A percentile compares a stretch with the other conserved stretches of the same genome.
These are phyloP conservation scores for Epistrophella euchroma DNA, from an alignment of 2,888 invertebrate genomes.

Conservation along the genomic window DNA sequence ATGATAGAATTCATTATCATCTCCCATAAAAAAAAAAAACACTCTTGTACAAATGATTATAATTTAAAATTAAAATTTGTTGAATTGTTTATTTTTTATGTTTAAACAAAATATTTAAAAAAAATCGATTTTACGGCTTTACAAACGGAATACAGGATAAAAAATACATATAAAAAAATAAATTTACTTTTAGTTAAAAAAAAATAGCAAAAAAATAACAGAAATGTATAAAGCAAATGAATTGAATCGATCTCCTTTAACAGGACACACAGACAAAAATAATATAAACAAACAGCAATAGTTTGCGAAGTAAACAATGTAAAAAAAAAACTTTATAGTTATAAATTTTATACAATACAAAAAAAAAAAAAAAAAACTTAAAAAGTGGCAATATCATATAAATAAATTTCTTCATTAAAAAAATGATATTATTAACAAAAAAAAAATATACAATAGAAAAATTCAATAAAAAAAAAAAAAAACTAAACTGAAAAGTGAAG, in stretches of 20 bases:
- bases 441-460: conserved; percentile 76
- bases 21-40: conserved; percentile 44
- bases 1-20: conserved; percentile 53
- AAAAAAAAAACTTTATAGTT: conserved; percentile 62
- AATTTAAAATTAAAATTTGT: conserved; percentile 55
- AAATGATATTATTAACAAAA: conserved; percentile 68
- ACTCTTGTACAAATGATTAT: conserved; percentile 69
- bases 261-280: conserved; percentile 53
- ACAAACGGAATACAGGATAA: conserved; percentile 75
- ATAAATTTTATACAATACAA: conserved; percentile 76
- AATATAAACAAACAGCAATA: conserved; percentile 63
- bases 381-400: conserved; percentile 74
- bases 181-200: conserved; percentile 76
- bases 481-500: conserved; percentile 56
- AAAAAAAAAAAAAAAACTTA: conserved; percentile 61
- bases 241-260: conserved; percentile 72
- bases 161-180: conserved; percentile 68
- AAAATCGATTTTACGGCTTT: conserved; percentile 73
- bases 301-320: conserved; percentile 69
- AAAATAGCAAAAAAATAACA: conserved; percentile 46
- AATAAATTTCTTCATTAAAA: conserved; percentile 68
- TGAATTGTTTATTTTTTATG: conserved; percentile 55
- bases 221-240: conserved; percentile 44
- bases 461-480: conserved; percentile 50
- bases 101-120: conserved; percentile 35